Percentiles rank a stretch among this genome's conserved stretches.
These are phyloP conservation scores for Dasypolia templi DNA, from an alignment of 2,888 invertebrate species.

Conservation along the genomic window DNA sequence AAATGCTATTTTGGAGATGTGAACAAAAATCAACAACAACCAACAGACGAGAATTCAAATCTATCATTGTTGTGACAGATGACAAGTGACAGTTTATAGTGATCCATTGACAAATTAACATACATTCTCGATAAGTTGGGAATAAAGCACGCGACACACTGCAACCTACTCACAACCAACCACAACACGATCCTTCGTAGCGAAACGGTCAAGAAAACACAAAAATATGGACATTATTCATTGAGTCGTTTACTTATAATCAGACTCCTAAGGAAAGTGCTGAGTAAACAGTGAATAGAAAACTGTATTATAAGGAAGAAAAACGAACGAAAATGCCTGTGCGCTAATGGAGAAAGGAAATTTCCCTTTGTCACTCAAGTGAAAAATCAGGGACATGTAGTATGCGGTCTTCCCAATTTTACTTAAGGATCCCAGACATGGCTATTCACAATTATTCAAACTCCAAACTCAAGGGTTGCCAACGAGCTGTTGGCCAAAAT, in stretches of 20 bases:
- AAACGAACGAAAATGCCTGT: too few relatives aligned
- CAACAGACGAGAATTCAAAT: conserved; percentile 61
- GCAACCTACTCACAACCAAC: too few relatives aligned
- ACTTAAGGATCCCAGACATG: too few relatives aligned
- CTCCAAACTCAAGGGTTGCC: too few relatives aligned
- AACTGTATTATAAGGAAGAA: too few relatives aligned
- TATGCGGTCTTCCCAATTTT: too few relatives aligned
- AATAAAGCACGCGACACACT: background rate
- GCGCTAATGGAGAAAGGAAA: too few relatives aligned
- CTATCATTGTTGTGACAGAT: conserved; percentile 18
- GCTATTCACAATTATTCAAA: too few relatives aligned
- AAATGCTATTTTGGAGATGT: background rate
- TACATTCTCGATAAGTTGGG: conserved; percentile 16
- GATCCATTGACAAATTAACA: conserved; percentile 1
- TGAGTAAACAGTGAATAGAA: too few relatives aligned
- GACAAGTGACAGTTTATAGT: background rate
- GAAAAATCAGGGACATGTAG: too few relatives aligned
- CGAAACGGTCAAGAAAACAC: background rate
- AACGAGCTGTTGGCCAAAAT: too few relatives aligned
- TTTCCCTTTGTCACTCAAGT: too few relatives aligned
- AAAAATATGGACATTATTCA: background rate
- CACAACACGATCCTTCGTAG: background rate
- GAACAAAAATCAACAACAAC: conserved; percentile 19
- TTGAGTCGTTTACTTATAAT: background rate
- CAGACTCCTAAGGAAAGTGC: background rate